Evolutionary conservation across 2,888 invertebrate genomes (phyloP), one percentile per base, ranked within the genome.

Genomic region (Xiphydria camelus): DNA sequence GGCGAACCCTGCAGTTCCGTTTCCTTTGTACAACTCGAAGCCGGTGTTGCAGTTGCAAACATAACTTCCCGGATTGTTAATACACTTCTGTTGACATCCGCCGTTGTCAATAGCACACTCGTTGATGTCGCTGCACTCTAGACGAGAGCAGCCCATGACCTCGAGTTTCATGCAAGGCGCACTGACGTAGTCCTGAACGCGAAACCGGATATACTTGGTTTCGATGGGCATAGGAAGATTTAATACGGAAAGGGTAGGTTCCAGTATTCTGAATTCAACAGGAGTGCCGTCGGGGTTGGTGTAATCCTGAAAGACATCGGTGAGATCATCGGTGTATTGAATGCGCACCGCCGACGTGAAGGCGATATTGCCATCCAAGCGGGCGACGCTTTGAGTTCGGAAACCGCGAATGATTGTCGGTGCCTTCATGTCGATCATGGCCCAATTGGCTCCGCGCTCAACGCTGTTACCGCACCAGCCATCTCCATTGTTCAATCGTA

Each of bases 201-300:
- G 88, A 72, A 94, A 91, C 64, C 88, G 87, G 2, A 94, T 79
- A 62, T 86, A 94, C 59, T 92, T 88, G 0, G 94, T 90, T 78
- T 95, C 94, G 54, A 95, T 91, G 0, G 94, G 92, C 68, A 91
- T 84, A 0, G 94, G 94, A 7, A 95, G 78, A 71, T 94, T 94
- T 4, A 94, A 76, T 20, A 94, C 91, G 0, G 94, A 94, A n/a
- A 94, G 78, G 40, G 91, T 92, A 0, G 94, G 91, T 64, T 93
- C 93, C 29, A 92, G 76, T 55, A 94, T 91, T 49, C 94, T 82
- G 72, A 95, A 95, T 72, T 94, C 94, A 0, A 94, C 93, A 6
- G 93, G 91, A 2, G 93, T 91, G 17, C 94, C 94, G 69, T 94
- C 92, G 3, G 93, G 91, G 70, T 94, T 94, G 2, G 91, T 87